Conservation (phyloP, 2,113 vertebrate genomes). For the Pipra filicauda region DNA sequence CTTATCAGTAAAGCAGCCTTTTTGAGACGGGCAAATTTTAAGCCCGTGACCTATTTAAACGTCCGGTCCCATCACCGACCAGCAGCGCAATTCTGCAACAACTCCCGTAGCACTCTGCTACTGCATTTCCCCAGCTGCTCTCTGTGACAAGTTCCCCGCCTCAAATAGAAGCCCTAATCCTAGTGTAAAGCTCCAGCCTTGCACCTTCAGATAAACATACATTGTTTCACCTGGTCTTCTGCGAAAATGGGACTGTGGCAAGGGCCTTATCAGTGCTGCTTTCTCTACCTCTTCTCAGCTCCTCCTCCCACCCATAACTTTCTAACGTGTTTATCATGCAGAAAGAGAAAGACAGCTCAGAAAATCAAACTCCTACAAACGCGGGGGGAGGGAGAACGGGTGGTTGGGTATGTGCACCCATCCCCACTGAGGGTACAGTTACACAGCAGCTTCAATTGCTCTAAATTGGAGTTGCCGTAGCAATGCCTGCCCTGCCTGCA, state of each 20-base stretch:
- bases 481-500: neutral
- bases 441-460: neutral
- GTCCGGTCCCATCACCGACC: neutral
- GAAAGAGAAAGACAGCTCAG: slow-evolving; percentile 20
- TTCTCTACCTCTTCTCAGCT: neutral
- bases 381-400: neutral
- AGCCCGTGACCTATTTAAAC: neutral
- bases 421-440: neutral
- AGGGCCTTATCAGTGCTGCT: neutral
- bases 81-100: neutral
- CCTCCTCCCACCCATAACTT: slow-evolving; percentile 15
- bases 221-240: neutral
- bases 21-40: neutral
- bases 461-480: neutral
- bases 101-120: neutral
- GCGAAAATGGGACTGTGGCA: neutral
- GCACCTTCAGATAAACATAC: neutral
- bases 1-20: neutral
- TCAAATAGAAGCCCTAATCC: neutral
- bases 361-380: slow-evolving; percentile 18
- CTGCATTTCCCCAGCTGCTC: neutral
- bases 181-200: neutral
- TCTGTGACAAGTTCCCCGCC: neutral
- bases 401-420: neutral
- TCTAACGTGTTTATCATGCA: neutral